Evolutionary conservation across 2,888 invertebrate genomes (phyloP).

Genomic region (Andrena chrysosceles): DNA sequence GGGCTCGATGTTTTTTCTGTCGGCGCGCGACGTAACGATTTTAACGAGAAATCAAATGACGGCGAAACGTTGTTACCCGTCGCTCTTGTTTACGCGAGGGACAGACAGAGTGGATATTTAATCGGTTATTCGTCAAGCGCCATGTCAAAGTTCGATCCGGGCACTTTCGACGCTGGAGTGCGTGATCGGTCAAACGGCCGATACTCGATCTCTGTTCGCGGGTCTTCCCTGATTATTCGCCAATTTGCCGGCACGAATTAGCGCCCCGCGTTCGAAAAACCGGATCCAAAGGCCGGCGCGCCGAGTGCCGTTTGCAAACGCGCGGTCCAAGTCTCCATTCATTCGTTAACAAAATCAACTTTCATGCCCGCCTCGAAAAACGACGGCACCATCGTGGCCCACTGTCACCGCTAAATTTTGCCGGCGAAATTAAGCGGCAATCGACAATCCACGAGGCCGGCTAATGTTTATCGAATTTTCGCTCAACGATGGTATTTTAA

Average conservation of each 20-base stretch:
- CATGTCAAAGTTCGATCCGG: conserved; percentile 17
- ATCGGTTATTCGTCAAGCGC: conserved; percentile 36
- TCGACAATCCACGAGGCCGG: not conserved
- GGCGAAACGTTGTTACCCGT: conserved; percentile 16
- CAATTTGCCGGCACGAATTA: not conserved
- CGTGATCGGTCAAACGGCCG: not conserved
- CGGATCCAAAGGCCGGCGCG: not conserved
- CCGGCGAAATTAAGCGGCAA: conserved; percentile 29
- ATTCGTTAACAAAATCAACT: conserved; percentile 29
- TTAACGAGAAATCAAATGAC: conserved; percentile 46
- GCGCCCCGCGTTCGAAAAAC: not conserved
- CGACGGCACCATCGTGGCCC: not conserved
- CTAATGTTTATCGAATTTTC: conserved; percentile 46
- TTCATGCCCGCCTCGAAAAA: not conserved
- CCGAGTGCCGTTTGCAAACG: too few species aligned
- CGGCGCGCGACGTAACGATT: conserved; percentile 24
- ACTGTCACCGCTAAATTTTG: conserved; percentile 11
- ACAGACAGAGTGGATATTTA: conserved; percentile 34
- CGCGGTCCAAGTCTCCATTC: not conserved
- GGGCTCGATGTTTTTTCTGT: not conserved
- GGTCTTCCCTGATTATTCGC: conserved; percentile 5
- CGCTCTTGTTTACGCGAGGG: conserved; percentile 35
- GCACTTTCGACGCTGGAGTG: not conserved
- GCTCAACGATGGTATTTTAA: conserved; percentile 9
- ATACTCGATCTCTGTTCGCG: not conserved